Evolutionary conservation across 2,888 invertebrate genomes (phyloP), one percentile per base, ranked within the genome.

Genomic region (Drosophila setosimentum): DNA sequence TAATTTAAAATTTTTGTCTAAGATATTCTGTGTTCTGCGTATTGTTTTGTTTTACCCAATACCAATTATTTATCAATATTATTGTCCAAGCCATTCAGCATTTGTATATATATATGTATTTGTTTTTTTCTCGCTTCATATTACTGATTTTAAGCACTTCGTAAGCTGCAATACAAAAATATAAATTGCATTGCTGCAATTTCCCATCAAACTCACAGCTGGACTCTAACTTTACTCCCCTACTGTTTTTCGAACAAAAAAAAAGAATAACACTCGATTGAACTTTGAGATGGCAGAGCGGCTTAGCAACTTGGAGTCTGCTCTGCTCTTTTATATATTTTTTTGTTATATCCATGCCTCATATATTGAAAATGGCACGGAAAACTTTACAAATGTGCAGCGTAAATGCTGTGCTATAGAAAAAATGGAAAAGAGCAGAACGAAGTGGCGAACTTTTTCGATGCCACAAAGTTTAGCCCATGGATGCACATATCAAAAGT

Each of bases 311-410:
- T 68, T 49, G 55, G 42, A 62, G 42, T 42, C 40, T 42, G 58
- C 54, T 42, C 30, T 21, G 35, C 45, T 58, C 53, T 55, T 60
- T 8, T 16, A n/a, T 8, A 16, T 55, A 27, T 37, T 18, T 21
- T n/a, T 4, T 18, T 24, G 33, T 27, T 45, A 18, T 49, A 50
- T 55, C 49, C 75, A 16, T 16, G 61, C 3, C 55, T 57, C 71
- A 76, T 70, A 82, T 79, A 76, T 82, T 72, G 83, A 68, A 83
- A 73, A 71, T 60, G 68, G 51, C 49, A 62, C 37, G 48, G 64
- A 57, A 75, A 86, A 86, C 80, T 80, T 86, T 80, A 62, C 66
- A 69, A 73, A 80, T 83, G 80, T 83, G 50, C 54, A 58, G 42
- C 62, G 65, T 40, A 72, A 71, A 70, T 61, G 68, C 42, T 21